Evolutionary conservation across 2,797 vertebrate species (phyloP).

Genomic region (Atherinosoma microstoma): DNA sequence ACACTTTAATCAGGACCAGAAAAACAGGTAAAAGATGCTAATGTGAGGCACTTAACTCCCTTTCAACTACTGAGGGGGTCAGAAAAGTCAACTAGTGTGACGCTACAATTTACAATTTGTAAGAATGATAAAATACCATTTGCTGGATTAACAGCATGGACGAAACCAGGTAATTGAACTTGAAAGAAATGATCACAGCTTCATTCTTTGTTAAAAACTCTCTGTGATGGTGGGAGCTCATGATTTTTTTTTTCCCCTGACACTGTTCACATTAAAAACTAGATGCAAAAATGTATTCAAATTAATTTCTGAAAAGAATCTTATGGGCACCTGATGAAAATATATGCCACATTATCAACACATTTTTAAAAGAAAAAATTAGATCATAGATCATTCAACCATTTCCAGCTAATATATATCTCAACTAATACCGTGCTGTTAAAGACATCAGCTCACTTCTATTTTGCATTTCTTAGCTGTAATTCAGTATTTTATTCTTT

Average conservation of each 20-base stretch:
- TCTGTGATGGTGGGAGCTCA: slow-evolving; percentile 7
- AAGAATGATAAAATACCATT: slow-evolving; percentile 6
- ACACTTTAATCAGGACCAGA: slow-evolving; percentile 42
- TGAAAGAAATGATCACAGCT: slow-evolving; percentile 19
- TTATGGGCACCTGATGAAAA: slow-evolving; percentile 33
- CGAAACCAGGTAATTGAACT: slow-evolving; percentile 25
- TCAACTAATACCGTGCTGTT: background rate
- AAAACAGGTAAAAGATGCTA: slow-evolving; percentile 24
- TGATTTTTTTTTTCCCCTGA: slow-evolving; percentile 7
- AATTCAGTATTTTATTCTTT: background rate
- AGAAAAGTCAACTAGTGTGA: background rate
- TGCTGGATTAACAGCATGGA: slow-evolving; percentile 16
- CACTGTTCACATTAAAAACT: slow-evolving; percentile 4
- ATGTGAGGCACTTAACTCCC: slow-evolving; percentile 5
- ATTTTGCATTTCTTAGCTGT: background rate
- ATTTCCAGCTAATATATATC: slow-evolving; percentile 24
- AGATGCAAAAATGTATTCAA: slow-evolving; percentile 19
- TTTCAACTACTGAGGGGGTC: background rate
- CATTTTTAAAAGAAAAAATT: slow-evolving; percentile 31
- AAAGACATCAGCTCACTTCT: background rate
- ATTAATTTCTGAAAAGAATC: slow-evolving; percentile 14
- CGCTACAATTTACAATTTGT: background rate
- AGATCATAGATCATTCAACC: slow-evolving; percentile 27
- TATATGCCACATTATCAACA: slow-evolving; percentile 14
- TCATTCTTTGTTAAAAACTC: slow-evolving; percentile 24